Base-by-base conservation (phyloP, 1,140 invertebrate genomes). In the Idris sp. region DNA sequence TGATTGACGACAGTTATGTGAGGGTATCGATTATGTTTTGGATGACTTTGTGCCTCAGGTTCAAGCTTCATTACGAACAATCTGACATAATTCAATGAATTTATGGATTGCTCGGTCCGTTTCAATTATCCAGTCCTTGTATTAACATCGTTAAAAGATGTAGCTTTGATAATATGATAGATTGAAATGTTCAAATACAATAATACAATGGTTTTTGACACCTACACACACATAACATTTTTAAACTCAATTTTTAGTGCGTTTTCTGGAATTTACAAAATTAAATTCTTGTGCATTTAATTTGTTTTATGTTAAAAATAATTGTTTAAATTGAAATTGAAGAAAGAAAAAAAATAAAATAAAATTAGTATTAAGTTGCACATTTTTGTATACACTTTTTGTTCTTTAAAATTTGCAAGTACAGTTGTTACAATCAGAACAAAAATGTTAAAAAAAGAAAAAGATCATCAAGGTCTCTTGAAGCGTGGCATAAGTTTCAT, bases 401-500 rank as follows among this genome's bases (percentile, higher is more conserved):
- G 15, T 18, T n/a, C n/a, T 40, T 19, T 40, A n/a, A 3, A 4
- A 15, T 8, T 4, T 10, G 2, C 7, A 40, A 40, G 1, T 11
- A 18, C 19, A 31, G 31, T 56, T 56, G 2, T n/a, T n/a, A 56
- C 26, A 18, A 5, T 5, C 40, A 6, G 1, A 11, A 35, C 2
- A 58, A 35, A 58, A 58, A 15, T 44, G 28, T 46, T 48, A 0
- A 5, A 35, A 64, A 64, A 43, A 13, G 0, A 5, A 35, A 64
- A 64, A 43, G 18, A 30, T 8, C n/a, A 40, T 48, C n/a, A 33
- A 46, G 30, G 13, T 48, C 25, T 7, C 31, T n/a, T 48, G 26
- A 35, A 64, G 11, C 15, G 30, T 44, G 18, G 18, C 36, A 35
- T 43, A 51, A 26, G 36, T 64, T 53, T 64, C 38, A 40, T 40